These are phyloP conservation scores for Rhegmatorhina hoffmannsi DNA, from an alignment of 2,113 vertebrate genomes.

Conservation along the genomic window DNA sequence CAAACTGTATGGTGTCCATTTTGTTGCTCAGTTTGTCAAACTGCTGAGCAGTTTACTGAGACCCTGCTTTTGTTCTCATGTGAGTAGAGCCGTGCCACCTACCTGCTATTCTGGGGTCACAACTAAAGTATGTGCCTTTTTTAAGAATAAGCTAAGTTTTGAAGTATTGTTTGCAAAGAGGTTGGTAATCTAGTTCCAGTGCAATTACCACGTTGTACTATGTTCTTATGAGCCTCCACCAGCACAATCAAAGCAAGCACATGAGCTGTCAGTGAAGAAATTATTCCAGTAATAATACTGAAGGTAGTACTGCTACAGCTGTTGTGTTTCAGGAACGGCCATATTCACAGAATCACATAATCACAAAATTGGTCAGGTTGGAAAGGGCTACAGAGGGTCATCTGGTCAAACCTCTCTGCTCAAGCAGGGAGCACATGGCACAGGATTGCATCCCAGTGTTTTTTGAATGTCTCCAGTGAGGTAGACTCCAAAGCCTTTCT, in stretches of 20 bases:
- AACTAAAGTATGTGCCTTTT: neutral
- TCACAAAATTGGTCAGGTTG: neutral
- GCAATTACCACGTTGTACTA: neutral
- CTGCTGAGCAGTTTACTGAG: neutral
- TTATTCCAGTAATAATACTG: neutral
- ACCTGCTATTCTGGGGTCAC: neutral
- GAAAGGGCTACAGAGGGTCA: neutral
- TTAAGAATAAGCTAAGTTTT: neutral
- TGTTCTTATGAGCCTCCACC: neutral
- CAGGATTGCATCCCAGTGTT: rapidly evolving
- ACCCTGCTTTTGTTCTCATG: neutral
- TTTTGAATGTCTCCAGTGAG: neutral
- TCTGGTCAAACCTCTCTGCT: neutral
- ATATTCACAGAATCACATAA: neutral
- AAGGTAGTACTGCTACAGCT: neutral
- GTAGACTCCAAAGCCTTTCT: neutral
- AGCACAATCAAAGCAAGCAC: neutral
- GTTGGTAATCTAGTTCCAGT: neutral
- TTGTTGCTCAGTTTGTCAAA: neutral
- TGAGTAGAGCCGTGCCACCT: neutral
- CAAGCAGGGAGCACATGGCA: neutral
- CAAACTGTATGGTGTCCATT: neutral
- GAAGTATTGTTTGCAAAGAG: neutral
- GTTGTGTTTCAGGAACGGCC: neutral
- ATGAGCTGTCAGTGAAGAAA: neutral